Conservation (phyloP, 2,113 vertebrate genomes). For the Phycodurus eques region DNA sequence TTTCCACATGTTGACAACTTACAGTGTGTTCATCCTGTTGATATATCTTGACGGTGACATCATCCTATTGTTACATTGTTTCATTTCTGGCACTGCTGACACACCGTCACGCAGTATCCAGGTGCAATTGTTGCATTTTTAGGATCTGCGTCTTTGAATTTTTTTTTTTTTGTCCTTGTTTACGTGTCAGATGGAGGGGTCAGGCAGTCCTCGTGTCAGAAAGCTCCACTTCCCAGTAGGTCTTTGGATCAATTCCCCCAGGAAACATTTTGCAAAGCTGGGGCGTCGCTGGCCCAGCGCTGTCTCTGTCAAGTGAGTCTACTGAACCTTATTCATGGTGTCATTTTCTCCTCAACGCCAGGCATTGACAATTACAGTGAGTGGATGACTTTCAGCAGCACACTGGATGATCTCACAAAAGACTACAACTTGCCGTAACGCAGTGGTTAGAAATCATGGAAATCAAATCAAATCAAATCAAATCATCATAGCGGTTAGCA, state of each 20-base stretch:
- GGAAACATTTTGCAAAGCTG: constrained; percentile 89
- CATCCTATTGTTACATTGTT: constrained; percentile 65
- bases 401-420: no score
- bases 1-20: constrained; percentile 51
- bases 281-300: constrained; percentile 88
- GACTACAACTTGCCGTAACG: no score
- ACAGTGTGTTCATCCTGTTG: constrained; percentile 59
- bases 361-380: background rate
- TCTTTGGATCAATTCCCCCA: constrained; percentile 91
- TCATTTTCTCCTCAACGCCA: background rate
- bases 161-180: background rate
- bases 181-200: constrained; percentile 80
- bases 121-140: background rate
- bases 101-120: background rate
- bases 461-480: no score
- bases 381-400: no score
- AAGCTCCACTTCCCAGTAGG: constrained; percentile 90
- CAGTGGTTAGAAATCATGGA: no score
- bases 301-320: constrained; percentile 85
- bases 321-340: background rate
- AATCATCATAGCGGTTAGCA: no score
- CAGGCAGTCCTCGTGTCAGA: constrained; percentile 86
- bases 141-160: background rate
- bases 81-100: constrained; percentile 14
- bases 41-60: constrained; percentile 53